Evolutionary conservation across 2,113 vertebrate genomes (phyloP).

Genomic region (Setophaga petechia): DNA sequence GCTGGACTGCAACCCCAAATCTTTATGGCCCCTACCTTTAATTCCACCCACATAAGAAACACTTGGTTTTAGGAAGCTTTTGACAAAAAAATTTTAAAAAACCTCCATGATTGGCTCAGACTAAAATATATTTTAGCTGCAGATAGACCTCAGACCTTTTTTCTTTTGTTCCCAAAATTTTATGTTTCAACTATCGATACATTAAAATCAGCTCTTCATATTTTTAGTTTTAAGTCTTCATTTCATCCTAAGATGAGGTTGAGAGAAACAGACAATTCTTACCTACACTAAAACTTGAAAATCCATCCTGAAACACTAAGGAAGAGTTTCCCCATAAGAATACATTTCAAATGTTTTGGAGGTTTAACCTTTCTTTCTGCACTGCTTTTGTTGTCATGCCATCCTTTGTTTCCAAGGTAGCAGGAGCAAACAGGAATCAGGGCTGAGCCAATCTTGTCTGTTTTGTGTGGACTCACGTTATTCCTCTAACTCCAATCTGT

Average conservation of each 20-base stretch:
- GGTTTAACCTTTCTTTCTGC: slow-evolving; percentile 23
- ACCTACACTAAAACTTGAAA: neutral
- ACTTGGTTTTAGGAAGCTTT: neutral
- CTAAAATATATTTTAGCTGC: neutral
- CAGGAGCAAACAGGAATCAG: neutral
- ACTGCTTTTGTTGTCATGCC: slow-evolving; percentile 62
- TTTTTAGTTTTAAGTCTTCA: neutral
- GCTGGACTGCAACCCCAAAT: neutral
- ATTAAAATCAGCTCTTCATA: neutral
- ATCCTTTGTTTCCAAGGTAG: slow-evolving; percentile 62
- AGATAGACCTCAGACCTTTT: neutral
- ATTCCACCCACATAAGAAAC: neutral
- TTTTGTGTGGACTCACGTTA: neutral
- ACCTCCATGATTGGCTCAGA: rapidly evolving
- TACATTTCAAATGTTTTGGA: neutral
- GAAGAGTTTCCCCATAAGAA: neutral
- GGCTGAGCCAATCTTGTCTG: neutral
- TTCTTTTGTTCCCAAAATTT: neutral
- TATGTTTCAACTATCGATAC: neutral
- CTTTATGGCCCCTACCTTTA: neutral
- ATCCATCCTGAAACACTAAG: neutral
- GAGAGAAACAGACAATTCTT: neutral
- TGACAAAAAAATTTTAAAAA: neutral
- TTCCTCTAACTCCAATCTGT: slow-evolving; percentile 23
- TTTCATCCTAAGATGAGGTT: neutral